Percentiles rank a stretch among this genome's conserved stretches.
Evolutionary conservation across 2,888 invertebrate species (phyloP).

Genomic region (Griposia aprilina): DNA sequence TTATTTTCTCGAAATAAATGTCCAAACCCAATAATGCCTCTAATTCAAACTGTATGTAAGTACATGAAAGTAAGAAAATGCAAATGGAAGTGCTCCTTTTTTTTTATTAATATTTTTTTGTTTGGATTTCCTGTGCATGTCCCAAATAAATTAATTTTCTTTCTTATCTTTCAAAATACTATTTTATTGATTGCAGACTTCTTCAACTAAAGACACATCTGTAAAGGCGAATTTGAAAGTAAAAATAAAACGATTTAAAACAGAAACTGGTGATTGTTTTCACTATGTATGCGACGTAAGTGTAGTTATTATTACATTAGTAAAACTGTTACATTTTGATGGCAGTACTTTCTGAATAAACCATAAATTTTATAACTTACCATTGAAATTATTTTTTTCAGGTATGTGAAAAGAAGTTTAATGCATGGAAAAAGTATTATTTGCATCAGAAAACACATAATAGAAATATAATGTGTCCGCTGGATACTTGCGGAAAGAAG

Average conservation of each 20-base stretch:
- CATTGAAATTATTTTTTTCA: constrained; percentile 59
- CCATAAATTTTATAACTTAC: background rate
- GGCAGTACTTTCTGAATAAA: background rate
- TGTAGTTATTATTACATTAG: background rate
- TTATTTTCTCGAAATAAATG: background rate
- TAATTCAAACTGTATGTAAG: background rate
- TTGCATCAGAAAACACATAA: constrained; percentile 81
- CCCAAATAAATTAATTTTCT: too few species aligned
- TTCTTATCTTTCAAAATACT: too few species aligned
- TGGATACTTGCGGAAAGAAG: constrained; percentile 78
- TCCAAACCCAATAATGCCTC: background rate
- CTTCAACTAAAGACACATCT: constrained; percentile 52
- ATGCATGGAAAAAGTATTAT: constrained; percentile 79
- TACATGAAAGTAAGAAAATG: too few species aligned
- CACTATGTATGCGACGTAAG: constrained; percentile 71
- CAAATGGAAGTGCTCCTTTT: too few species aligned
- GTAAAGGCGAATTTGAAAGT: constrained; percentile 31
- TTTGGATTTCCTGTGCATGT: too few species aligned
- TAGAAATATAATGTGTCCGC: constrained; percentile 75
- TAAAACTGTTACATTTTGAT: background rate
- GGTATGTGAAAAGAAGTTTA: constrained; percentile 80
- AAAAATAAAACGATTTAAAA: constrained; percentile 49
- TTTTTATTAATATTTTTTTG: too few species aligned
- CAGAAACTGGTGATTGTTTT: constrained; percentile 25
- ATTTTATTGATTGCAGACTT: constrained; percentile 62